Evolutionary conservation across 2,113 vertebrate genomes (phyloP), one percentile per base, ranked within the genome.

Genomic region (Myanophis thanlyinensis): DNA sequence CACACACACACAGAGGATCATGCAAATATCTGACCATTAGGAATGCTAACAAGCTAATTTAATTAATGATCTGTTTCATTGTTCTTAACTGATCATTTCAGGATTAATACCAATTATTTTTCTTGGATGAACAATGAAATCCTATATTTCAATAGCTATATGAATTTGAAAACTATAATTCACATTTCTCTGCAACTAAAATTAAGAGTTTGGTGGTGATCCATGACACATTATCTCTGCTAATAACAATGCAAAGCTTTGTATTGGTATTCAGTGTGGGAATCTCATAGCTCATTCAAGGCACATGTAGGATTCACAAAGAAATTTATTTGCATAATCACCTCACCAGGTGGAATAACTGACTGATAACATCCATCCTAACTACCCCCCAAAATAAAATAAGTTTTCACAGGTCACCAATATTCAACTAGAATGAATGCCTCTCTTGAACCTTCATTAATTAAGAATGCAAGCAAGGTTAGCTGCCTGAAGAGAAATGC

Each of bases 201-300:
- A 46, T 25, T 52, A 73, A 62, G 46, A 54, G 1, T 8, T 40
- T 90, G 7, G 49, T 47, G 27, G 10, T 67, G 54, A 92, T 67
- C 30, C 51, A 48, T 53, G 9, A 15, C 12, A 10, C 1, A 13
- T 73, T 48, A 11, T 49, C 48, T 56, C 46, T 13, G 59, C n/a
- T 1, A 88, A 40, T 86, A 91, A 73, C 25, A 62, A 86, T 89
- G 9, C n/a, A 90, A 53, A 67, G 20, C 3, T 51, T 91, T n/a
- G 30, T 84, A 67, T 91, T 95, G 87, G 46, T 52, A 94, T 94
- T 93, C 91, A 80, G 23, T 90, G 35, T n/a, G n/a, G 91, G 46
- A 59, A 91, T 87, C 87, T 6, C 88, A 49, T 73, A 92, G 51
- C 25, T 89, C 89, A 92, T 89, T 95, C 90, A 52, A 73, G 89